Base-by-base conservation (phyloP, 2,113 vertebrate species). In the Hippocampus zosterae region DNA sequence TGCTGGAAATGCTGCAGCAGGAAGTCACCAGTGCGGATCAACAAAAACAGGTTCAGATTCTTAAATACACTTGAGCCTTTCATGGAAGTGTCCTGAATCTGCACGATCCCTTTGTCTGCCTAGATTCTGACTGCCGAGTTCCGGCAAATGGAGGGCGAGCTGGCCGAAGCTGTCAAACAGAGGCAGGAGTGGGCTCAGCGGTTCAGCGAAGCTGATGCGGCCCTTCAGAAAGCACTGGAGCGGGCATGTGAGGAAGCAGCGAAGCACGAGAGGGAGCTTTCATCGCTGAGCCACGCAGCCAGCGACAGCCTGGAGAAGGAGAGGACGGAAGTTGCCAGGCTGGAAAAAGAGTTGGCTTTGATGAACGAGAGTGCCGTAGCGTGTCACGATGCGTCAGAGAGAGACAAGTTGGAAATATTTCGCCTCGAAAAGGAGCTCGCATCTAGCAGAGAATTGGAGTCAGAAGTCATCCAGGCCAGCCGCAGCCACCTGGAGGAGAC, bases 1-100 rank as follows among this genome's bases (percentile, higher is more conserved):
- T 94, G 37, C 81, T 97, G 27, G 95, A 95, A 52, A 81, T 97
- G 91, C 88, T 99, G 61, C 95, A 98, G 75, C 92, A 93, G 78
- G 95, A 98, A 75, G 79, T 98, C 37, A 85, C 66, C 67, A 67
- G 81, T 21, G 92, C 92, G 0, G 95, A 98, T 65, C 91, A 94
- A 68, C 92, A 94, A 71, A 98, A 96, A 73, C 92, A 95, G 95
- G 97, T 98, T 82, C 16, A 23, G 44, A 64, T 65, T 65, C 7
- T 16, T 27, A 68, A 67, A 80, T 71, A 71, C 41, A 67, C 12
- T 42, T 64, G 6, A 27, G 18, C 23, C n/a, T 44, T 12, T 44
- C 12, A 21, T 6, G 40, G 13, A 64, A 64, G 11, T 13, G 21
- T 41, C n/a, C 42, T 42, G 60, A 42, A 42, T 16, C 23, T 15